These are phyloP conservation scores for Caenorhabditis becei DNA, from an alignment of 2,888 invertebrate genomes.

Conservation along the genomic window DNA sequence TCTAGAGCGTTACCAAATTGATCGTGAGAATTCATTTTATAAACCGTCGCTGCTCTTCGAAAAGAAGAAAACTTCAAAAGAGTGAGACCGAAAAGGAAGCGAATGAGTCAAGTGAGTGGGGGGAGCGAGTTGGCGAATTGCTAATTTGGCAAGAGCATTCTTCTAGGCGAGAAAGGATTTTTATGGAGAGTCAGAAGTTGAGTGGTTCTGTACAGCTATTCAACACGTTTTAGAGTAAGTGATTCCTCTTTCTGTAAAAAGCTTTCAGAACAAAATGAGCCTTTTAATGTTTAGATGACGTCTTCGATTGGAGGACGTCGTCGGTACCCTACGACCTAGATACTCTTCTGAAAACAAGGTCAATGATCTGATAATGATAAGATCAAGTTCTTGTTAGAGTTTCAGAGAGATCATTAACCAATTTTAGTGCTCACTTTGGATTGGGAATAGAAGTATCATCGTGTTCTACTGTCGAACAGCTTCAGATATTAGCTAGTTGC, in stretches of 20 bases:
- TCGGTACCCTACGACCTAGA: too few species aligned
- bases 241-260: not conserved
- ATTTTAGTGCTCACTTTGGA: too few species aligned
- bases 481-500: too few species aligned
- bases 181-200: constrained; percentile 1
- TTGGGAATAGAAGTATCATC: too few species aligned
- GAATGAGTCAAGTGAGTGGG: too few species aligned
- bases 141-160: not conserved
- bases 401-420: too few species aligned
- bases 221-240: not conserved
- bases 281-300: too few species aligned
- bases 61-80: not conserved
- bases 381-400: too few species aligned
- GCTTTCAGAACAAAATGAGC: not conserved
- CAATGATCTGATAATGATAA: too few species aligned
- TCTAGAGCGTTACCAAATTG: constrained; percentile 3
- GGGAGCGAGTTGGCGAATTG: not conserved
- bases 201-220: not conserved
- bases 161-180: not conserved
- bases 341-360: too few species aligned
- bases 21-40: not conserved
- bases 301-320: too few species aligned
- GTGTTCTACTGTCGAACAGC: too few species aligned
- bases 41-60: not conserved
- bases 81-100: not conserved